Evolutionary conservation across 2,888 invertebrate species (phyloP).

Genomic region (Chirona hameri): DNA sequence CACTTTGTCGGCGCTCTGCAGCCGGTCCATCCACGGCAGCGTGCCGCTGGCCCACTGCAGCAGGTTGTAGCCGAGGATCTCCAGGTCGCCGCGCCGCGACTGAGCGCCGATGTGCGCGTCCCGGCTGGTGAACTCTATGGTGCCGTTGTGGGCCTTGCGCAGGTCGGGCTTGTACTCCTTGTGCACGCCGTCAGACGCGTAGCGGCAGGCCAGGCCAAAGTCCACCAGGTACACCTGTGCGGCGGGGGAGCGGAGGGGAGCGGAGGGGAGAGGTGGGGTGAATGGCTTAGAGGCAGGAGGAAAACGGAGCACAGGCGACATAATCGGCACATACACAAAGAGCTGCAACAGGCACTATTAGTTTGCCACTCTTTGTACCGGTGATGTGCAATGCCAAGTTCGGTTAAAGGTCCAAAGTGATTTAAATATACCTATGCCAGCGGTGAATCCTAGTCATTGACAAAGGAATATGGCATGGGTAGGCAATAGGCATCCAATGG

Average conservation of each 20-base stretch:
- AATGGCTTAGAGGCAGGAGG: too few relatives aligned
- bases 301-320: too few relatives aligned
- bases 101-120: slow-evolving; percentile 88
- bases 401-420: too few relatives aligned
- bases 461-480: too few relatives aligned
- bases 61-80: slow-evolving; percentile 90
- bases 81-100: slow-evolving; percentile 76
- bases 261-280: too few relatives aligned
- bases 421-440: too few relatives aligned
- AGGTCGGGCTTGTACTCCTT: slow-evolving; percentile 82
- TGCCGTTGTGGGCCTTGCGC: slow-evolving; percentile 92
- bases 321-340: too few relatives aligned
- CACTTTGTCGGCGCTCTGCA: background rate
- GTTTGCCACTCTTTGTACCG: too few relatives aligned
- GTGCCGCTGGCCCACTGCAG: slow-evolving; percentile 86
- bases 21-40: slow-evolving; percentile 72
- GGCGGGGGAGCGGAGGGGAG: slow-evolving; percentile 46
- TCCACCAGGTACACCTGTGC: slow-evolving; percentile 76
- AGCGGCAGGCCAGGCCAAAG: slow-evolving; percentile 89
- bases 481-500: too few relatives aligned
- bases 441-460: too few relatives aligned
- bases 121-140: slow-evolving; percentile 92
- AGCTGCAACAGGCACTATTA: too few relatives aligned
- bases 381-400: too few relatives aligned
- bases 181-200: slow-evolving; percentile 68